phyloP scores from a whole-genome alignment of 2,113 vertebrate species.

The Tinamus guttatus region DNA sequence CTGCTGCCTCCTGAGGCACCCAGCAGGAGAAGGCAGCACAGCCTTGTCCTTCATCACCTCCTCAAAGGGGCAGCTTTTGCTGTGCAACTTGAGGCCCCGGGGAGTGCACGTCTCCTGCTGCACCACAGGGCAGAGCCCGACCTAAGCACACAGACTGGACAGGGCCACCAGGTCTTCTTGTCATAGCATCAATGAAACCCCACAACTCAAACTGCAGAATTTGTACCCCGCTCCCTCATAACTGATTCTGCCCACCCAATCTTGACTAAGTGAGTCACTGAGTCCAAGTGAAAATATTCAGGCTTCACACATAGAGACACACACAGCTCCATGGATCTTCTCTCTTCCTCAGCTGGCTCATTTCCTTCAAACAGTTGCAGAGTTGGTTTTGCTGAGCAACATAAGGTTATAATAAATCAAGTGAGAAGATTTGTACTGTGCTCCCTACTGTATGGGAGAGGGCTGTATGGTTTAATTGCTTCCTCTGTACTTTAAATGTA shows the following conservation, averaged over 20 bases:
- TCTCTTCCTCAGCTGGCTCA: constrained; percentile 25
- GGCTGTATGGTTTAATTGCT: constrained; percentile 49
- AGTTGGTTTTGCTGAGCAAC: constrained; percentile 60
- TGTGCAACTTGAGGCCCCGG: not conserved
- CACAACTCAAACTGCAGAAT: not conserved
- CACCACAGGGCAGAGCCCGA: not conserved
- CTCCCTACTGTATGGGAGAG: constrained; percentile 58
- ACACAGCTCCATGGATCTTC: not conserved
- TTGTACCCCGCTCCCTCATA: not conserved
- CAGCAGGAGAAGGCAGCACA: not conserved
- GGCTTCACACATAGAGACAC: not conserved
- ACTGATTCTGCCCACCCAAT: not conserved
- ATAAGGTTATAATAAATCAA: constrained; percentile 70
- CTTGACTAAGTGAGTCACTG: not conserved
- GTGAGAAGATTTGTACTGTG: constrained; percentile 31
- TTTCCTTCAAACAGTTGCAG: constrained; percentile 39
- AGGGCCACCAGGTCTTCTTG: not conserved
- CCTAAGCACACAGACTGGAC: not conserved
- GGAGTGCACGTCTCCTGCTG: not conserved
- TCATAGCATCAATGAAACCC: not conserved
- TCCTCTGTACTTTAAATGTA: constrained; percentile 31
- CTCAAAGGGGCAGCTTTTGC: not conserved
- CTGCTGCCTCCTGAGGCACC: not conserved
- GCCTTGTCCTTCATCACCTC: not conserved
- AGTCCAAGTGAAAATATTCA: fast-evolving